Base-by-base conservation (phyloP, 2,797 vertebrate genomes). In the Garrulus glandarius region DNA sequence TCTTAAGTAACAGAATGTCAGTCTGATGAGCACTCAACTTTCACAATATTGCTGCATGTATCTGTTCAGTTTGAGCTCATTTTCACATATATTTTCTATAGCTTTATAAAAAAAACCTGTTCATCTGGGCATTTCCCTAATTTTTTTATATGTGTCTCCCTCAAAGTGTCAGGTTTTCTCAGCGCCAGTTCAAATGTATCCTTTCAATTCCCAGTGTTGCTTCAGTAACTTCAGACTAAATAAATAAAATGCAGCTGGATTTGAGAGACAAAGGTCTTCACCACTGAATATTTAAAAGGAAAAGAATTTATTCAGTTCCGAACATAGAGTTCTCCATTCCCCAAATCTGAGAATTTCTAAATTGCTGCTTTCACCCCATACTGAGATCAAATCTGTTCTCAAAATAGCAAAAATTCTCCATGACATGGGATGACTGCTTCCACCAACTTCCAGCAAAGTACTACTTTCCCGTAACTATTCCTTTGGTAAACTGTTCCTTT, bases 331-430 rank as follows among this genome's bases (percentile, higher is more conserved):
- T 85, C 52, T 76, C 6, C 17, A n/a, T 77, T 80, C 11, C 3
- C 4, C 20, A 71, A 67, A 84, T 12, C 29, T 90, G 53, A 52
- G 34, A 64, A 86, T 81, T 77, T 88, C 68, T 74, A 27, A 93
- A 49, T 34, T 74, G 13, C 19, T 88, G 7, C 3, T 88, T 92
- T 88, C 30, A 64, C 7, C 3, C 27, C 49, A 43, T 49, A 47
- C 6, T 63, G 53, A 71, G 27, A 81, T 70, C 5, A 78, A 84
- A 71, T 68, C 8, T 75, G 39, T 53, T 71, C 39, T 78, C 36
- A 88, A 64, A 75, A 71, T 23, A 82, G 17, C 21, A 89, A 71
- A 92, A 95, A 65, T n/a, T 79, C n/a, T 74, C 36, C 29, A 36
- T 0, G 0, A 50, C 8, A 39, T 4, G 4, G 24, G 59, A 61